Evolutionary conservation across 2,113 vertebrate species (phyloP), one percentile per base, ranked within the genome.

Genomic region (Cichladusa arquata): DNA sequence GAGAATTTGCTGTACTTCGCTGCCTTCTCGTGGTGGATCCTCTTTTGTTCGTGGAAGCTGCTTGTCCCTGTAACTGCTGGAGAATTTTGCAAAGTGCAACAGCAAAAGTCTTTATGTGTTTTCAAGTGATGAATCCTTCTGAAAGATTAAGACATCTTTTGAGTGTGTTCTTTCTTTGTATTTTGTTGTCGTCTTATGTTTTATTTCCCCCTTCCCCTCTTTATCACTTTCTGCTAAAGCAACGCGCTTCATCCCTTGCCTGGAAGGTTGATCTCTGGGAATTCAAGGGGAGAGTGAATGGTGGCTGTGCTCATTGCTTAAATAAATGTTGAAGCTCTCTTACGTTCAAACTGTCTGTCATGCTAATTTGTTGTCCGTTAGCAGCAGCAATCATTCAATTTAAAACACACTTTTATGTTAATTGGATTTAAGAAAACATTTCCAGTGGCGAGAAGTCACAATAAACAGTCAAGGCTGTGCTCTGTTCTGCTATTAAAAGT

Each of bases 221-320:
- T 90, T 96, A 73, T 95, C 97, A 93, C 96, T 95, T 96, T 86
- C 95, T 95, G 97, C 97, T 98, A 95, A 96, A 97, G 95, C 97
- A 97, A 92, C 3, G 40, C 50, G 14, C 96, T 88, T 97, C 95
- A 96, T 96, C 90, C 92, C 65, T 92, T 85, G 95, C 95, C 93
- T 96, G 93, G 94, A 97, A 95, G 92, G 93, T 84, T 93, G 95
- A 79, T 91, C 53, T n/a, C 90, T 95, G 92, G 92, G 91, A 85
- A 29, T 66, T 82, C 34, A 18, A 38, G 85, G 92, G 95, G 65
- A 93, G 91, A 95, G 93, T 56, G 90, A 94, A 69, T 88, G 94
- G 92, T 96, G 91, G 94, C 95, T 96, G 92, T 95, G 94, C 96
- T 97, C 97, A 97, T 98, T 84, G 97, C 97, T 98, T 98, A 85